phyloP scores from a whole-genome alignment of 2,113 vertebrate genomes.

The Hippocampus comes region DNA sequence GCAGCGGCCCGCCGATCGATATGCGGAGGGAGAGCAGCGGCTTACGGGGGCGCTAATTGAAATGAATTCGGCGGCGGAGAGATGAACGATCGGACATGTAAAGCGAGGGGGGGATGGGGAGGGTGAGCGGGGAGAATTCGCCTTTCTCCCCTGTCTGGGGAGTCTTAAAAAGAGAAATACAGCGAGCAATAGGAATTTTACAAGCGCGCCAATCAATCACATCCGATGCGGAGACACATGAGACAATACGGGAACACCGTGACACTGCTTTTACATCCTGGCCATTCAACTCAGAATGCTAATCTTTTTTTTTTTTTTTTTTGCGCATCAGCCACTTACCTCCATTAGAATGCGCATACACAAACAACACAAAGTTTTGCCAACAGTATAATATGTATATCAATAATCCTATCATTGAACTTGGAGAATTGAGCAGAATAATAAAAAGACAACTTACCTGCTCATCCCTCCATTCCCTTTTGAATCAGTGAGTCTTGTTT shows the following conservation, averaged over 20 bases:
- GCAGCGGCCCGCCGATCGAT: constrained; percentile 69
- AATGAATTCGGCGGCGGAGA: constrained; percentile 69
- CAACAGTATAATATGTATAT: background rate
- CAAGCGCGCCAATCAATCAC: constrained; percentile 55
- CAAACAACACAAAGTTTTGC: background rate
- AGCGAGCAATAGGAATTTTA: constrained; percentile 49
- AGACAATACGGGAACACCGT: constrained; percentile 47
- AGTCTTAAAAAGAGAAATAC: constrained; percentile 61
- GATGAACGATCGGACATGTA: constrained; percentile 65
- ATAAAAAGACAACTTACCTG: background rate
- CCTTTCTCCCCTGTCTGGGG: constrained; percentile 57
- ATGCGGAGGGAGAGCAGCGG: constrained; percentile 53
- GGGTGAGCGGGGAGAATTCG: constrained; percentile 20
- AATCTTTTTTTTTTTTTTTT: background rate
- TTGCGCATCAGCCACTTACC: background rate
- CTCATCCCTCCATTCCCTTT: background rate
- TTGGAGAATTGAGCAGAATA: background rate
- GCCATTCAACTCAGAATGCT: constrained; percentile 36
- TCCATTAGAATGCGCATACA: background rate
- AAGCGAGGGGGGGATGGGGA: constrained; percentile 24
- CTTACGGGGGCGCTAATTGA: constrained; percentile 64
- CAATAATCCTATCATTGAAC: no score
- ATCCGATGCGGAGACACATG: constrained; percentile 43
- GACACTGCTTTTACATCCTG: constrained; percentile 41
- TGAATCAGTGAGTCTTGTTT: background rate